Evolutionary conservation across 2,113 vertebrate genomes (phyloP), one percentile per base, ranked within the genome.

Genomic region (Fukomys damarensis): DNA sequence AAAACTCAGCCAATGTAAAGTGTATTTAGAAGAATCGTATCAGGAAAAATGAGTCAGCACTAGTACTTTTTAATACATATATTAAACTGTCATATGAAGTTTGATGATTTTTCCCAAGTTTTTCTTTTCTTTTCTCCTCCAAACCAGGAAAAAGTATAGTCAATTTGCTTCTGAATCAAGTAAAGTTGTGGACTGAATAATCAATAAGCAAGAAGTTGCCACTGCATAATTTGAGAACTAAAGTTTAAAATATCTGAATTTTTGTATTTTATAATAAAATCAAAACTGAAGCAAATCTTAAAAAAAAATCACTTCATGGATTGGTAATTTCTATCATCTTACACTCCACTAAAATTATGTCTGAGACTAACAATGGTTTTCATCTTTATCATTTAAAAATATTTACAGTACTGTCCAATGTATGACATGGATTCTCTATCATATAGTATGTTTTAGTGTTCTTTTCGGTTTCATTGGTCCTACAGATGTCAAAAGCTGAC

Each of bases 301-400:
- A 49, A 54, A 49, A 54, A 92, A 88, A 82, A 8, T 43, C 43
- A 93, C 41, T 68, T 95, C 43, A 83, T 30, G 74, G 38, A 54
- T 58, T 76, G 32, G 12, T 79, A 63, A 88, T 86, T 72, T 89
- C 56, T 96, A 56, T 59, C n/a, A 65, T 28, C 35, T 90, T 81
- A 66, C 7, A 89, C 32, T 87, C 49, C 38, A 80, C 49, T 89
- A 92, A 93, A 94, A 96, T 92, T 94, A 93, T 72, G 22, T 93
- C 92, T 63, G 43, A 35, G 70, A 83, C 26, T 58, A 63, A 52
- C 19, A 84, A 11, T 88, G 35, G 41, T 86, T 94, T 94, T 88
- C 12, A 94, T 4, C 35, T 70, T 7, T 74, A 91, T 41, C 20
- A 95, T 83, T 94, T 94, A 56, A 74, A 93, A 94, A 61, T 11